Evolutionary conservation across 2,797 vertebrate genomes (phyloP).

Genomic region (Fundulus diaphanus): DNA sequence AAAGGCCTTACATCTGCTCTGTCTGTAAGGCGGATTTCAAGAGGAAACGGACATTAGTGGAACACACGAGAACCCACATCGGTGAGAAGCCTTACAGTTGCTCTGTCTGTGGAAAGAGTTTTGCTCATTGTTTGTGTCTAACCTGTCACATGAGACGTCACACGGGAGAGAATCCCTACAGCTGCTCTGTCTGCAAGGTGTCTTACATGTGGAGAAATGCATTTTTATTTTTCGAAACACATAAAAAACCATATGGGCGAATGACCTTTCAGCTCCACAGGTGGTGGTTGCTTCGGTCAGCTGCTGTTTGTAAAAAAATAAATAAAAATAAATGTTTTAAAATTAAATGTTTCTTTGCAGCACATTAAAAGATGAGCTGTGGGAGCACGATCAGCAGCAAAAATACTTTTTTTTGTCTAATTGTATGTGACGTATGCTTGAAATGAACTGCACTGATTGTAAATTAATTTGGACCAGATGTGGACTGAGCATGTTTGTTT

Average conservation of each 20-base stretch:
- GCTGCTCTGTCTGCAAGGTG: background rate
- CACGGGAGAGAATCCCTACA: constrained; percentile 9
- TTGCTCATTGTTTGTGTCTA: too few relatives aligned
- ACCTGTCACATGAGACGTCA: constrained; percentile 1
- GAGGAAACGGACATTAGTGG: background rate
- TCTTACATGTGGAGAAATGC: background rate
- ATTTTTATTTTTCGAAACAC: constrained; percentile 15
- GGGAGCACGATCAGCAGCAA: too few relatives aligned
- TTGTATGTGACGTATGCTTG: too few relatives aligned
- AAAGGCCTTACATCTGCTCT: background rate
- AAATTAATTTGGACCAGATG: too few relatives aligned
- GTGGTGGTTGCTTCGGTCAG: background rate
- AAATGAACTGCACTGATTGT: too few relatives aligned
- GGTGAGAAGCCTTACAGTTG: constrained; percentile 5
- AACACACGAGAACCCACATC: background rate
- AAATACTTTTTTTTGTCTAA: too few relatives aligned
- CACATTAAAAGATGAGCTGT: too few relatives aligned
- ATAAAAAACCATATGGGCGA: constrained; percentile 27
- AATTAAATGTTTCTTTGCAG: too few relatives aligned
- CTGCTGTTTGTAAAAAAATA: too few relatives aligned
- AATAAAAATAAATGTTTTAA: too few relatives aligned
- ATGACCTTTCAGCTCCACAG: constrained; percentile 15
- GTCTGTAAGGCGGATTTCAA: constrained; percentile 3
- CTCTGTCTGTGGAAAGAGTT: background rate
- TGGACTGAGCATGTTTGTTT: too few relatives aligned